Evolutionary conservation across 2,888 invertebrate species (phyloP).

Genomic region (Serripes groenlandicus): DNA sequence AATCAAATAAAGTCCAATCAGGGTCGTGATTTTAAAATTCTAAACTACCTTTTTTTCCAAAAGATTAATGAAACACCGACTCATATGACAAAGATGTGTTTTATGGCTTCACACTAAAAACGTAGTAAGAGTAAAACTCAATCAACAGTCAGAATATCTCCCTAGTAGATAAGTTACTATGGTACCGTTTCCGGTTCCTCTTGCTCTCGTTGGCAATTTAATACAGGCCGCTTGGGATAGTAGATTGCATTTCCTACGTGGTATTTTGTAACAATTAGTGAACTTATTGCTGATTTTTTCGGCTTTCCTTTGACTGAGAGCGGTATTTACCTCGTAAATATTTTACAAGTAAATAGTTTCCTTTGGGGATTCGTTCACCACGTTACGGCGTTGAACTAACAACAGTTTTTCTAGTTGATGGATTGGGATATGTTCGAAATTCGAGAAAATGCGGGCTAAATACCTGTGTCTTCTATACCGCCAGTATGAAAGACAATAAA

Average conservation of each 20-base stretch:
- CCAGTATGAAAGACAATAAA: too few species aligned
- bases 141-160: neutral
- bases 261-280: slow-evolving; percentile 48
- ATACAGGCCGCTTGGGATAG: slow-evolving; percentile 25
- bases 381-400: slow-evolving; percentile 9
- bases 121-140: slow-evolving; percentile 9
- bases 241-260: slow-evolving; percentile 40
- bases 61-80: too few species aligned
- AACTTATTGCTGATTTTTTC: slow-evolving; percentile 40
- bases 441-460: slow-evolving; percentile 11
- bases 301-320: slow-evolving; percentile 37
- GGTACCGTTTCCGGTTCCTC: slow-evolving; percentile 9
- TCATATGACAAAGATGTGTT: too few species aligned
- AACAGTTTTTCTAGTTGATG: slow-evolving; percentile 23
- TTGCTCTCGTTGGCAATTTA: slow-evolving; percentile 1
- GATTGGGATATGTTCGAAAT: slow-evolving; percentile 2
- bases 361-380: slow-evolving; percentile 15
- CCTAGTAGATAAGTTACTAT: slow-evolving; percentile 13
- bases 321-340: slow-evolving; percentile 35
- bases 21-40: too few species aligned
- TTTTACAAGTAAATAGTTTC: slow-evolving; percentile 43
- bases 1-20: too few species aligned
- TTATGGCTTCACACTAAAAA: too few species aligned
- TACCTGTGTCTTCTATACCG: too few species aligned
- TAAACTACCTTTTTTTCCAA: too few species aligned